phyloP scores from a whole-genome alignment of 2,888 invertebrate species.

The Synergus laeviventris region DNA sequence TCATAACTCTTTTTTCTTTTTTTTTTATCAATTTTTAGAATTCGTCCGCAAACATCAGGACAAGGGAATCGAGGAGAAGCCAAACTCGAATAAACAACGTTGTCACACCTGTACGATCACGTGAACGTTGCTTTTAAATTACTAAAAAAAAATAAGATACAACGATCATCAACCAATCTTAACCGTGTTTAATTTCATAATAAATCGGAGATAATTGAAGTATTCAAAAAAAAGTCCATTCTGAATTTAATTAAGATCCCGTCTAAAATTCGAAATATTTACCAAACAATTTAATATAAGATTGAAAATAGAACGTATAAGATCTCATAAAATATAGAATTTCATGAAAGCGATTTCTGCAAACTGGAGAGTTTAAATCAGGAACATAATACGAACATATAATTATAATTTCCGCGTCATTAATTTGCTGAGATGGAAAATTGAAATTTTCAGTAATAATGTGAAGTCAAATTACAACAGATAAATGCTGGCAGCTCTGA shows the following conservation, averaged over 20 bases:
- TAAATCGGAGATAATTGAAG: background rate
- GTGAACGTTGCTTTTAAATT: conserved; percentile 50
- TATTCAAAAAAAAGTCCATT: background rate
- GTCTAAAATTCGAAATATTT: background rate
- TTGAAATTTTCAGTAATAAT: background rate
- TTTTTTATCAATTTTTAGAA: conserved; percentile 58
- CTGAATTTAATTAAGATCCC: background rate
- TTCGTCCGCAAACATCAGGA: conserved; percentile 68
- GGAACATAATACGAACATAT: no score
- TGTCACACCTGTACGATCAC: conserved; percentile 68
- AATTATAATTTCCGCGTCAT: no score
- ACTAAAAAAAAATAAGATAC: conserved; percentile 37
- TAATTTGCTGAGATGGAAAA: background rate
- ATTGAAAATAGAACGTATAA: background rate
- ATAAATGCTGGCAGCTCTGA: background rate
- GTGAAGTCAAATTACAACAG: background rate
- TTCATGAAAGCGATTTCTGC: background rate
- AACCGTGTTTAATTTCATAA: background rate
- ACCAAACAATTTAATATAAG: background rate
- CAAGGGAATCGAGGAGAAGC: conserved; percentile 62
- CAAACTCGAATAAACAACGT: conserved; percentile 64
- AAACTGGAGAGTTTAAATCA: background rate
- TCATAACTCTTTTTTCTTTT: background rate
- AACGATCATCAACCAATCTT: conserved; percentile 1
- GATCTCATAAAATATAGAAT: background rate